These are phyloP conservation scores for Geococcyx californianus DNA, from an alignment of 2,113 vertebrate species.

Conservation along the genomic window DNA sequence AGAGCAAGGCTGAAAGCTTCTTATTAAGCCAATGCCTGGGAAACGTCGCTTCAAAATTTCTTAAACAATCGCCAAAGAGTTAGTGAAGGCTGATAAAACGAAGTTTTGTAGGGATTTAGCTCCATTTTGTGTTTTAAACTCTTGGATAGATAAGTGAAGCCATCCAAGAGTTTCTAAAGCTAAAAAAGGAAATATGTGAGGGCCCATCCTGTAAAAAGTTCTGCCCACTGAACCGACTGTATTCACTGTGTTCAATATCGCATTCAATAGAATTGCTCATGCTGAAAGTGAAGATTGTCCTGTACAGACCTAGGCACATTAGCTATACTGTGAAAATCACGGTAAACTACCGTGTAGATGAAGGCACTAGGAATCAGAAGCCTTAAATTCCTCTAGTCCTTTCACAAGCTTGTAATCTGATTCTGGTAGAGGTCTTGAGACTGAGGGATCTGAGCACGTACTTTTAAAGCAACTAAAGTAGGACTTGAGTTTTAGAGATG, in stretches of 20 bases:
- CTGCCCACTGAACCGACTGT: not conserved
- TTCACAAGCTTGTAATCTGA: not conserved
- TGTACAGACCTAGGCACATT: too few relatives aligned
- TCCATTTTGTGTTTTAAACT: constrained; percentile 38
- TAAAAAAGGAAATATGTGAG: not conserved
- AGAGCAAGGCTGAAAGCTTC: not conserved
- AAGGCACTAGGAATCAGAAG: not conserved
- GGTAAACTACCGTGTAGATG: not conserved
- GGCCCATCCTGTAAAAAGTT: not conserved
- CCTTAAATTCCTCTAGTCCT: not conserved
- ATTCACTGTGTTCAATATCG: not conserved
- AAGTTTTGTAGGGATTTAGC: constrained; percentile 14
- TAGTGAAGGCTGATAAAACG: not conserved
- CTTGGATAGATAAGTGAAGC: not conserved
- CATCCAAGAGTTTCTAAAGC: not conserved
- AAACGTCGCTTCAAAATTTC: not conserved
- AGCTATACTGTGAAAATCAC: not conserved
- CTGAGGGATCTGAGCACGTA: not conserved
- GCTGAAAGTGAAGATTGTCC: constrained; percentile 6
- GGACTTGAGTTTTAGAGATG: not conserved
- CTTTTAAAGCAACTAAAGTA: not conserved
- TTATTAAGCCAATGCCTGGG: not conserved
- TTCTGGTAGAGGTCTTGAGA: not conserved
- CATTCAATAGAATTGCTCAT: not conserved
- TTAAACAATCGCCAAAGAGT: not conserved